A percentile compares a stretch with the other conserved stretches of the same genome.
Conservation (phyloP, 2,797 vertebrate genomes). For the Phaenicophaeus curvirostris region DNA sequence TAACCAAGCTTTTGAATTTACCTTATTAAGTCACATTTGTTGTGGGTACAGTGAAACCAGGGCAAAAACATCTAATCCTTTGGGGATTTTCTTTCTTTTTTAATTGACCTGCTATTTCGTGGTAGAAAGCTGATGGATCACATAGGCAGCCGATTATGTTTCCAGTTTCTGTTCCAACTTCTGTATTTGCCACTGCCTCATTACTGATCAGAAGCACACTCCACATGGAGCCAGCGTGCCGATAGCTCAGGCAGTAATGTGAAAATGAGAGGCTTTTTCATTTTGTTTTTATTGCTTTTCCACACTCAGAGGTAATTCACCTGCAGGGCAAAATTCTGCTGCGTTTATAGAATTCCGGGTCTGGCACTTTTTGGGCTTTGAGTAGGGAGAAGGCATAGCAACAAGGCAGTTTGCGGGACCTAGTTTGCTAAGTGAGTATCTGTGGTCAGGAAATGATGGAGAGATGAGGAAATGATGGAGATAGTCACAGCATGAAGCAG, state of each 20-base stretch:
- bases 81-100: slow-evolving; percentile 39
- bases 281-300: slow-evolving; percentile 68
- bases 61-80: slow-evolving; percentile 23
- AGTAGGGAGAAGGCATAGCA: not conserved
- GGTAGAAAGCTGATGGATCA: slow-evolving; percentile 58
- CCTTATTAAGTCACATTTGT: slow-evolving; percentile 54
- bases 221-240: slow-evolving; percentile 7
- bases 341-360: not conserved
- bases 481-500: not conserved
- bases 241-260: slow-evolving; percentile 31
- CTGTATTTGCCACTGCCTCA: slow-evolving; percentile 53
- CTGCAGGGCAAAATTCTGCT: slow-evolving; percentile 38
- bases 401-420: not conserved
- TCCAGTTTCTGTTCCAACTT: slow-evolving; percentile 63
- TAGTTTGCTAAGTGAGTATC: not conserved
- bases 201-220: slow-evolving; percentile 60
- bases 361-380: not conserved
- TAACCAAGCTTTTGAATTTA: slow-evolving; percentile 29
- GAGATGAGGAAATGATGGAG: not conserved
- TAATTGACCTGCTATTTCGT: slow-evolving; percentile 60
- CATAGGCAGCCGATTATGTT: slow-evolving; percentile 63
- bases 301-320: slow-evolving; percentile 36
- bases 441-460: not conserved
- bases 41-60: slow-evolving; percentile 44
- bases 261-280: slow-evolving; percentile 60